These are phyloP conservation scores for Hetaerina titia DNA, from an alignment of 2,888 invertebrate genomes.

Conservation along the genomic window DNA sequence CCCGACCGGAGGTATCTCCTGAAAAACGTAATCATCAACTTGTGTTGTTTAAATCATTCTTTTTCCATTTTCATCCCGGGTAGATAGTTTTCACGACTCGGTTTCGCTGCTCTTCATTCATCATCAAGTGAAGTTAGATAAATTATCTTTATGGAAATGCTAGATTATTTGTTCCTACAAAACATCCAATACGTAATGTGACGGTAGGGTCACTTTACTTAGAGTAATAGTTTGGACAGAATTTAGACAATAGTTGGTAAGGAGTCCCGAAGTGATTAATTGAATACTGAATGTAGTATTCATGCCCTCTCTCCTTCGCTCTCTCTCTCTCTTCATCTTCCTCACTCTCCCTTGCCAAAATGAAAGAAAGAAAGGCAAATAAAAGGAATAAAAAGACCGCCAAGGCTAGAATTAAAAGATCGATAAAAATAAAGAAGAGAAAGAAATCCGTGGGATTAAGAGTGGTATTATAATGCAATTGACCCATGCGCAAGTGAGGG, in stretches of 20 bases:
- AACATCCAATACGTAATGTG: no score
- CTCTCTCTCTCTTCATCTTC: neutral
- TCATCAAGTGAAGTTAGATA: no score
- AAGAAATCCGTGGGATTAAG: neutral
- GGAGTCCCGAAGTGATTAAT: no score
- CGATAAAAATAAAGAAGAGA: neutral
- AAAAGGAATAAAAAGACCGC: neutral
- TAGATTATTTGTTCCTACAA: no score
- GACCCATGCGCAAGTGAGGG: neutral
- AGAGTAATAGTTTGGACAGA: no score
- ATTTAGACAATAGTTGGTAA: no score
- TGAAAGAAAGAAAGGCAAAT: neutral
- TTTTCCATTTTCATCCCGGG: neutral
- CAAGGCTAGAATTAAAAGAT: neutral
- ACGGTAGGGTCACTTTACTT: no score
- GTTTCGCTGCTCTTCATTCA: no score
- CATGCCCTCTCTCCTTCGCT: neutral
- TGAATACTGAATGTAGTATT: no score
- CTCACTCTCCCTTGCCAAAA: neutral
- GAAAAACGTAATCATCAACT: neutral
- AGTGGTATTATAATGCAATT: neutral
- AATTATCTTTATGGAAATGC: no score
- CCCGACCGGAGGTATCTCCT: no score
- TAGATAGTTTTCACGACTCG: no score
- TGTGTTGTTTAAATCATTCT: neutral